Base-by-base conservation (phyloP, 1,140 invertebrate genomes). In the Zaprionus ornatus region DNA sequence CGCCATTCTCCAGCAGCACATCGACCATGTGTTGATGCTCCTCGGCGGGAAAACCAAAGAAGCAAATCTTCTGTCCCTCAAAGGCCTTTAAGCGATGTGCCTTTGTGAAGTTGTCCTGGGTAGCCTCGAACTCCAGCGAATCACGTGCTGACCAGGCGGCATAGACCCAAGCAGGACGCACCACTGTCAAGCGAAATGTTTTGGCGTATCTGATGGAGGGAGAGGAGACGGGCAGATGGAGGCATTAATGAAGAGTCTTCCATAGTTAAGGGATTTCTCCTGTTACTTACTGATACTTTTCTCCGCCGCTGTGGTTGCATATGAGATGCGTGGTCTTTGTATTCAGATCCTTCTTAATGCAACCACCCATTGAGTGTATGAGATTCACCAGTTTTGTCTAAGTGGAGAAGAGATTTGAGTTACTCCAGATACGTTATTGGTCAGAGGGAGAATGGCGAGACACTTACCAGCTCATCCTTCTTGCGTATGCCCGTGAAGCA, bases 311-410 rank as follows among this genome's bases (percentile, higher is more conserved):
- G 88, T 95, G 95, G 84, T 96, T 97, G 57, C 98, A 97, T 78
- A 99, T 97, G 45, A 99, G 94, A 94, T 99, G 98, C 55, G 98
- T 99, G 66, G 98, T 96, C 91, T 97, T 97, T 19, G 95, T 94
- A 65, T 95, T 95, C 94, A 98, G 96, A 80, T 98, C 97, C 93
- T 97, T 97, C 56, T 97, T 95, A 79, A 99, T 96, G 84, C 97
- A 98, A 17, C 98, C 98, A 74, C 97, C 98, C 98, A 99, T 99
- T 91, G 96, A 95, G 93, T 99, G 98, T 75, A 99, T 96, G 90
- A 97, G 94, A 81, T 96, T 96, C 74, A 98, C 96, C 83, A 98
- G 94, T 90, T 95, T 95, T 72, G 95, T 96, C 97, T 98, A 61
- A 4, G 23, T 13, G 42, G 4, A 5, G 6, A 54, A 12, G 2